A percentile compares a stretch with the other conserved stretches of the same genome.
Evolutionary conservation across 2,888 invertebrate genomes (phyloP).

Genomic region (Schrankia costaestrigalis): DNA sequence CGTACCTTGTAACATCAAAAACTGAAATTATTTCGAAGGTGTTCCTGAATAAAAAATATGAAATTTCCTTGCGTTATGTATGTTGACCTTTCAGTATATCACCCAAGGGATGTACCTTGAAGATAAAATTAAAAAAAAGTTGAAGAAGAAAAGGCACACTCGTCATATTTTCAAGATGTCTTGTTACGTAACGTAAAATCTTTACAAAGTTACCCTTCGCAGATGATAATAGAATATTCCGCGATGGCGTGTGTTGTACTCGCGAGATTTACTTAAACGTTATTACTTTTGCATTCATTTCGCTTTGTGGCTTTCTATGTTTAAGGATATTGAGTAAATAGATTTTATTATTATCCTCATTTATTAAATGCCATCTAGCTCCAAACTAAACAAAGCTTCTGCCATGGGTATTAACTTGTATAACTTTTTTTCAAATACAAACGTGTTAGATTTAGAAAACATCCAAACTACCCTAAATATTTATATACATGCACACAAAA

Average conservation of each 20-base stretch:
- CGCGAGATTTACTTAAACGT: too few relatives aligned
- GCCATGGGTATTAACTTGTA: too few relatives aligned
- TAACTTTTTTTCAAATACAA: too few relatives aligned
- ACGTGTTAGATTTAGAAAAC: too few relatives aligned
- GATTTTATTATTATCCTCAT: too few relatives aligned
- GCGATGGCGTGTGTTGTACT: neutral
- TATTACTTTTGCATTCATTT: neutral
- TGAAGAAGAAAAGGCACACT: constrained; percentile 6
- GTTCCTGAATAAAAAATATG: constrained; percentile 8
- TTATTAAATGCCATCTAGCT: too few relatives aligned
- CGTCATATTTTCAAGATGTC: constrained; percentile 17
- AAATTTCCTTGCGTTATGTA: constrained; percentile 18
- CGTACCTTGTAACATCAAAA: constrained; percentile 1
- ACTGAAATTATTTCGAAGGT: constrained; percentile 6
- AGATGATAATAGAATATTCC: constrained; percentile 7
- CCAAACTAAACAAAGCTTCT: too few relatives aligned
- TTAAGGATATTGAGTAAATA: neutral
- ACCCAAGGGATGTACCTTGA: constrained; percentile 22
- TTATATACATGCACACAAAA: too few relatives aligned
- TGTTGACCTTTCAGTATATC: constrained; percentile 10
- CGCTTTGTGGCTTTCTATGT: neutral
- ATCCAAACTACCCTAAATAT: too few relatives aligned
- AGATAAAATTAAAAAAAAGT: constrained; percentile 29
- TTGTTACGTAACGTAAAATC: constrained; percentile 19
- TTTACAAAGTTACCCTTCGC: constrained; percentile 14